Evolutionary conservation across 2,113 vertebrate genomes (phyloP), one percentile per base, ranked within the genome.

Genomic region (Albula goreensis): DNA sequence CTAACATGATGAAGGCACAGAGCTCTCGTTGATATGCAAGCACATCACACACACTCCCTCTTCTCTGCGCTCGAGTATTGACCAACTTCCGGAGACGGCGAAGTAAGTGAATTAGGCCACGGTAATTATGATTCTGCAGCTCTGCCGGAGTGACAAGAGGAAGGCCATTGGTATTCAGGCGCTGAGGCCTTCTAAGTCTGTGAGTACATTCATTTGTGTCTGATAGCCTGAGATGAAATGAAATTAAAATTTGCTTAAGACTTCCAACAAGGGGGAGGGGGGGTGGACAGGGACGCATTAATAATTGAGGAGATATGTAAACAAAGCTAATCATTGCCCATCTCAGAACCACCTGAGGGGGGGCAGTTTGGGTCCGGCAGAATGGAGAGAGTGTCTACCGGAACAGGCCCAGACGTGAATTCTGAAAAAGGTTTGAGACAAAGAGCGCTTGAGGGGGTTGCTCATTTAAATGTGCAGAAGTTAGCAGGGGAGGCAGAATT

Each of bases 181-280:
- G 41, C 1, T 50, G 56, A 7, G 2, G 15, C n/a, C n/a, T n/a
- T n/a, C 22, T 25, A 22, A 80, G 31, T 51, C 53, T 51, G 50
- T 70, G 10, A 80, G 48, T 52, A 74, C 80, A 52, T 82, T 81
- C 57, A 82, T 81, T 80, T 81, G 53, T 51, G n/a, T 81, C 49
- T 70, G 63, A 86, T 82, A 57, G 7, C n/a, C 49, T 17, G 60
- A 52, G 80, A 86, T 82, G 50, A 52, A 53, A 86, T 82, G n/a
- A 52, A 53, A 86, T 50, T 19, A 17, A 70, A n/a, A 81, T 53
- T 25, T 57, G 81, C 15, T 9, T 19, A 12, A 82, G 17, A 48
- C 25, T 56, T 41, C 13, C 13, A 41, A 12, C 8, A 56, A 10
- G 53, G 53, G 53, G 12, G 7, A 3, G 53, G 3, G 53, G 53